These are phyloP conservation scores for fruit fly (Drosophila melanogaster) DNA, from an alignment of 1,140 invertebrate genomes.

Conservation along the genomic window Release_6_plus_ISO1_MT NT_033779.5:5663001-5663500, in stretches of 20 bases:
- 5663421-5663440: slow-evolving; percentile 21
- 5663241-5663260: slow-evolving; percentile 65
- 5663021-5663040: neutral
- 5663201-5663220: slow-evolving; percentile 70
- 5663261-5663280: slow-evolving; percentile 43
- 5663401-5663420: slow-evolving; percentile 39
- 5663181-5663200: slow-evolving; percentile 5
- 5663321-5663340: slow-evolving; percentile 27
- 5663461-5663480: slow-evolving; percentile 57
- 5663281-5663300: slow-evolving; percentile 53
- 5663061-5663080: neutral
- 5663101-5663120: slow-evolving; percentile 71
- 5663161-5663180: neutral
- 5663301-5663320: slow-evolving; percentile 60
- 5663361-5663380: slow-evolving; percentile 60
- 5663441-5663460: slow-evolving; percentile 23
- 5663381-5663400: slow-evolving; percentile 70
- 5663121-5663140: slow-evolving; percentile 60
- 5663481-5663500: slow-evolving; percentile 53
- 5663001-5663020: neutral
- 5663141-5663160: slow-evolving; percentile 56
- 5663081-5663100: slow-evolving; percentile 24
- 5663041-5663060: neutral
- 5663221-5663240: slow-evolving; percentile 16
- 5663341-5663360: slow-evolving; percentile 11